Conservation (phyloP, 2,888 invertebrate genomes). For the Aphrophora alni region DNA sequence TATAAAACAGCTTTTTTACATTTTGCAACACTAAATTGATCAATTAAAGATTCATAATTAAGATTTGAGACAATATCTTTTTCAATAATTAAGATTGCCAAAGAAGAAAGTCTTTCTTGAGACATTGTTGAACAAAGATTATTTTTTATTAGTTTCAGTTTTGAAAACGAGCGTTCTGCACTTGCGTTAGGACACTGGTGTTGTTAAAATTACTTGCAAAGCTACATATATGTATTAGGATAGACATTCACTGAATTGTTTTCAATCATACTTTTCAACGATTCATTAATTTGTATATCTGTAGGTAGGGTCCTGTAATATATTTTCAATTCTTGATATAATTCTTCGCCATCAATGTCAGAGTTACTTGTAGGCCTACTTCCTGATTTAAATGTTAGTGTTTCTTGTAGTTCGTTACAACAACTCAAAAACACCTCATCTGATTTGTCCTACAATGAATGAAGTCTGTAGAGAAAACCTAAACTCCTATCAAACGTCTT, state of each 20-base stretch:
- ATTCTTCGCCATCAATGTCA: conserved; percentile 25
- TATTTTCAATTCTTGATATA: conserved; percentile 18
- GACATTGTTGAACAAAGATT: conserved; percentile 25
- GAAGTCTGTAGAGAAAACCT: conserved; percentile 27
- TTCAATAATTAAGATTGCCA: conserved; percentile 13
- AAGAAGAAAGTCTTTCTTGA: conserved; percentile 22
- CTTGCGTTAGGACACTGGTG: conserved; percentile 23
- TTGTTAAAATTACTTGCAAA: conserved; percentile 22
- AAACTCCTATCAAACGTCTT: conserved; percentile 19
- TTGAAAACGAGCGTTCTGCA: conserved; percentile 30
- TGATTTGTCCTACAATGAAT: conserved; percentile 27
- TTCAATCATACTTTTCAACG: conserved; percentile 17
- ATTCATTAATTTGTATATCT: conserved; percentile 24
- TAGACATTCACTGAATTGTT: conserved; percentile 16
- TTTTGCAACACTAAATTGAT: conserved; percentile 21
- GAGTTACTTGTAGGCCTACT: conserved; percentile 12
- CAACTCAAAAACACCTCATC: conserved; percentile 17
- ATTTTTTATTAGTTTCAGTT: conserved; percentile 28
- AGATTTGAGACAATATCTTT: conserved; percentile 19
- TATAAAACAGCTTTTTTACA: no score
- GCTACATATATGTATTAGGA: conserved; percentile 24
- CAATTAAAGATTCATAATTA: conserved; percentile 11
- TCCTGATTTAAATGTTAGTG: conserved; percentile 25
- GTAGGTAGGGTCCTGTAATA: conserved; percentile 24
- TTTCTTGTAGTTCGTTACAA: conserved; percentile 24